These are phyloP conservation scores for Manis javanica DNA, from an alignment of 2,797 vertebrate genomes.

Conservation along the genomic window DNA sequence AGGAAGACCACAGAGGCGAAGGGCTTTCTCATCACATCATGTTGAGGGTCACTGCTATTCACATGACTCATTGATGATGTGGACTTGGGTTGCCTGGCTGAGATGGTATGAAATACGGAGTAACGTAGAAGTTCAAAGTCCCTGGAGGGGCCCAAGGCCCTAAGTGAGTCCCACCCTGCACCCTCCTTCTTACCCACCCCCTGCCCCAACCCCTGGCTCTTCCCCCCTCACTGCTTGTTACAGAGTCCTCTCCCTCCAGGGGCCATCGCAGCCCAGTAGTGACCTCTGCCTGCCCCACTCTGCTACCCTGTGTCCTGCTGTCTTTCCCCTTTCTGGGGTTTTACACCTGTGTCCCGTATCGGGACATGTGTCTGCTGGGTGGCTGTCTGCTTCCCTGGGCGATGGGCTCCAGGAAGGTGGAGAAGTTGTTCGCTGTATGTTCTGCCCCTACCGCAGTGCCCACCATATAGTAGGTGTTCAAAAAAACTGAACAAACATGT, in stretches of 20 bases:
- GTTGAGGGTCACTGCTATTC: accelerated
- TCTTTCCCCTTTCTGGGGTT: not conserved
- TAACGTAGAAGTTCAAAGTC: no score
- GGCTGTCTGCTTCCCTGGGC: not conserved
- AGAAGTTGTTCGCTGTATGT: no score
- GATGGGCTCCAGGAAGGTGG: accelerated
- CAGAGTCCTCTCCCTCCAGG: accelerated
- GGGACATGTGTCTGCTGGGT: no score
- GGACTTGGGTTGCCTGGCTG: not conserved
- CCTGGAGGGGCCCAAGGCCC: not conserved
- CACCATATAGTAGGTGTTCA: not conserved
- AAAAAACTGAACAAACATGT: not conserved
- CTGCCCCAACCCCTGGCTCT: not conserved
- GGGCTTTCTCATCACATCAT: accelerated
- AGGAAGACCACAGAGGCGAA: no score
- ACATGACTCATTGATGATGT: not conserved
- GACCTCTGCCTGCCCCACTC: accelerated
- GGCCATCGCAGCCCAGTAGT: not conserved
- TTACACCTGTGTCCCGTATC: no score
- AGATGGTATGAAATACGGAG: not conserved
- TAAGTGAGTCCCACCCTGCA: accelerated
- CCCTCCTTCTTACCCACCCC: no score
- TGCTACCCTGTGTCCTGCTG: accelerated
- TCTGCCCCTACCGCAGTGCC: not conserved
- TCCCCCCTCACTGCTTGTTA: no score